Percentiles rank a stretch among this genome's conserved stretches.
Evolutionary conservation across 2,113 vertebrate genomes (phyloP).

Genomic region (Otolemur garnettii): DNA sequence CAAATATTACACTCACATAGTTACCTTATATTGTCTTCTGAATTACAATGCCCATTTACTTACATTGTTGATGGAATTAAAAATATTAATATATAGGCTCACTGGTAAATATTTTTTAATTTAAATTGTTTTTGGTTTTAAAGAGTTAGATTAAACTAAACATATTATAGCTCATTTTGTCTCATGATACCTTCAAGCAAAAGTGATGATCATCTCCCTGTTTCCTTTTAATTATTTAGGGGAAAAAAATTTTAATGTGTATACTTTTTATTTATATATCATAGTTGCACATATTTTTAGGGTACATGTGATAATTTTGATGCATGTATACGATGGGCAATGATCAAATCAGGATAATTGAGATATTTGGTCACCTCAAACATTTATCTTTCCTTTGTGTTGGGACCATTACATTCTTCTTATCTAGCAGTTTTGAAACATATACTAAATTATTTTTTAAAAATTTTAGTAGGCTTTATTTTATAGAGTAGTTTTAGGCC

Average conservation of each 20-base stretch:
- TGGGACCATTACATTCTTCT: not conserved
- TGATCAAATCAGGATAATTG: not conserved
- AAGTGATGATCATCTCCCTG: not conserved
- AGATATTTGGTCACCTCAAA: not conserved
- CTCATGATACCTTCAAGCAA: not conserved
- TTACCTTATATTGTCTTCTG: slow-evolving; percentile 46
- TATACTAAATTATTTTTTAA: not conserved
- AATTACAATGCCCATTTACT: not conserved
- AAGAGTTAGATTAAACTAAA: slow-evolving; percentile 47
- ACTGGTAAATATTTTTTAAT: slow-evolving; percentile 39
- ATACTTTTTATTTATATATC: not conserved
- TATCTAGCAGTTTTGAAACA: not conserved
- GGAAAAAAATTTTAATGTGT: too few relatives aligned
- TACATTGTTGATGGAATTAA: slow-evolving; percentile 26
- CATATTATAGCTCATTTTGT: not conserved
- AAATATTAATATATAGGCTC: slow-evolving; percentile 22
- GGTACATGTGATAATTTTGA: not conserved
- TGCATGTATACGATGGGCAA: not conserved
- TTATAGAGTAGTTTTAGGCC: slow-evolving; percentile 41
- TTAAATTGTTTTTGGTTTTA: slow-evolving; percentile 35
- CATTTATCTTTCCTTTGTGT: not conserved
- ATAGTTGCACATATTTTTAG: not conserved
- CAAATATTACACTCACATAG: not conserved
- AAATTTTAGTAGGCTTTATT: slow-evolving; percentile 8
- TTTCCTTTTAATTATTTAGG: not conserved